Evolutionary conservation across 2,113 vertebrate species (phyloP).

Genomic region (Furnarius figulus): DNA sequence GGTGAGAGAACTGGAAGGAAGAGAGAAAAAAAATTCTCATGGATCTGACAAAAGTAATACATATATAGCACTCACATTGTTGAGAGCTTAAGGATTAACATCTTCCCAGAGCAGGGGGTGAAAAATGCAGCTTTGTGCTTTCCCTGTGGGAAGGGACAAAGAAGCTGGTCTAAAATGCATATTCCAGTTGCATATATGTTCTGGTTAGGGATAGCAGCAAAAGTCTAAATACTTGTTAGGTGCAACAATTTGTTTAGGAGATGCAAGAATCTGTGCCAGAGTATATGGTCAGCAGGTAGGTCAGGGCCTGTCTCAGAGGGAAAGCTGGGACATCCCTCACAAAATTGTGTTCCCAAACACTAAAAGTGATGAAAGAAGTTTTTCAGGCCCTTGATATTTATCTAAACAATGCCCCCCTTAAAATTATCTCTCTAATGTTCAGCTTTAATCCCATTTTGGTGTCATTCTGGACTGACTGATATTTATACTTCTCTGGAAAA

Average conservation of each 20-base stretch:
- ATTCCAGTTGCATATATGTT: background rate
- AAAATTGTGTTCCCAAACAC: background rate
- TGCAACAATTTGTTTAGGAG: background rate
- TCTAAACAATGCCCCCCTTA: background rate
- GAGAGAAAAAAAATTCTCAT: background rate
- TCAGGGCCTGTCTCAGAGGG: background rate
- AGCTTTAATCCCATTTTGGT: background rate
- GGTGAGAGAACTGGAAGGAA: background rate
- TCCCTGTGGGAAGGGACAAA: background rate
- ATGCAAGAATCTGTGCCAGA: background rate
- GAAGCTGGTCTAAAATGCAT: background rate
- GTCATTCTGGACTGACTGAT: background rate
- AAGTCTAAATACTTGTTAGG: background rate
- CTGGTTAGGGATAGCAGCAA: background rate
- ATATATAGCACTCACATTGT: background rate
- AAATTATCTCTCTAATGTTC: background rate
- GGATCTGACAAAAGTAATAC: background rate
- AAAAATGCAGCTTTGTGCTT: background rate
- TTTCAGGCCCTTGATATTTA: background rate
- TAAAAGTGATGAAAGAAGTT: background rate
- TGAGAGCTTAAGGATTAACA: background rate
- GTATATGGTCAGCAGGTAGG: background rate
- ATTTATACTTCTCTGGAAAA: background rate
- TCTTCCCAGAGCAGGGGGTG: background rate
- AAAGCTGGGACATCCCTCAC: background rate